Conservation (phyloP, 2,113 vertebrate species). For the Epinephelus lanceolatus region DNA sequence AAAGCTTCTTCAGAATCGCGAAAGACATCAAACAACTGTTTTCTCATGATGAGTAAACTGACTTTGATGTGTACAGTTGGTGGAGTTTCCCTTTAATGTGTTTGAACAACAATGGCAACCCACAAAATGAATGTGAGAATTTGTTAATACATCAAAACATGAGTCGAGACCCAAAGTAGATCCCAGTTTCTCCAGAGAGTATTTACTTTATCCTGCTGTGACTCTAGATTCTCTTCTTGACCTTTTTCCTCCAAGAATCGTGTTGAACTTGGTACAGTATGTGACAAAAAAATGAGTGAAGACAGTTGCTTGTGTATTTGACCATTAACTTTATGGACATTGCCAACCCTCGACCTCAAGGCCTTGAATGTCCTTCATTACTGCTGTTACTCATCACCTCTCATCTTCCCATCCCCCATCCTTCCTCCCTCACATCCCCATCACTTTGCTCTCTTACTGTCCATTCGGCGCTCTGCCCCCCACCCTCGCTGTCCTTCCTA, state of each 20-base stretch:
- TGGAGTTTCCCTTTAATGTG: background rate
- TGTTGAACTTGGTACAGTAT: background rate
- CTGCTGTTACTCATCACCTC: constrained; percentile 62
- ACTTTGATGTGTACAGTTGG: background rate
- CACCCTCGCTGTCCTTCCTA: constrained; percentile 45
- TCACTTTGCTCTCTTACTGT: constrained; percentile 64
- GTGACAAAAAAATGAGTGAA: background rate
- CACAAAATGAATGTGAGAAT: background rate
- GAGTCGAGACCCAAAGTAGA: background rate
- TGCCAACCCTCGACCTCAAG: constrained; percentile 25
- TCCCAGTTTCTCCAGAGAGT: background rate
- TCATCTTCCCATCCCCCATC: constrained; percentile 53
- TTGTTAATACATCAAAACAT: background rate
- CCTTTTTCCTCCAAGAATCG: background rate
- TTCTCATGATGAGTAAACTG: background rate
- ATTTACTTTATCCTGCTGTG: background rate
- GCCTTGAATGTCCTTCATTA: constrained; percentile 45
- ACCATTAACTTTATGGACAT: constrained; percentile 30
- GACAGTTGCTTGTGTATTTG: constrained; percentile 12
- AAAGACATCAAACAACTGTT: background rate
- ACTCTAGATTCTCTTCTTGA: background rate
- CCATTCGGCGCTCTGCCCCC: constrained; percentile 40
- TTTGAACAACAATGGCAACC: background rate
- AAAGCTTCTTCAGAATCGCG: background rate
- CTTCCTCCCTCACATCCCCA: constrained; percentile 35